Conservation (phyloP, 2,888 invertebrate genomes). For the Heliconius aoede region DNA sequence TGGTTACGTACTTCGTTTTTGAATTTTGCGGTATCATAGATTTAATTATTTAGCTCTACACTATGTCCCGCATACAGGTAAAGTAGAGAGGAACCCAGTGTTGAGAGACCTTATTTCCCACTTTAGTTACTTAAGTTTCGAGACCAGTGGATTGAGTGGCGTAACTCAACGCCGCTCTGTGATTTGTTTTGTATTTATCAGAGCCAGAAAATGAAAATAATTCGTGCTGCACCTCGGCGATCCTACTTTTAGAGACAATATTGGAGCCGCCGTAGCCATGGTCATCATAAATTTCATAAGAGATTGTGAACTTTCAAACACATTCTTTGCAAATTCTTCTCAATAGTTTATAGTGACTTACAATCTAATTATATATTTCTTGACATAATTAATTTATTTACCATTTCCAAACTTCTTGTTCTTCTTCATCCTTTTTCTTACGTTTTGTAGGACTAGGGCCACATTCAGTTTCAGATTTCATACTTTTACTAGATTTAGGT, state of each 20-base stretch:
- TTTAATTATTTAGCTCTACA: not conserved
- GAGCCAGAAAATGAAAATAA: no score
- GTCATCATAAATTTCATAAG: no score
- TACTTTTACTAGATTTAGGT: conserved; percentile 62
- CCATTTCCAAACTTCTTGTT: conserved; percentile 96
- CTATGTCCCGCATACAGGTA: not conserved
- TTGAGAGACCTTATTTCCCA: not conserved
- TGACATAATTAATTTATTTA: conserved; percentile 66
- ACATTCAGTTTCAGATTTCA: conserved; percentile 65
- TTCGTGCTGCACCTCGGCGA: no score
- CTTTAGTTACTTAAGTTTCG: not conserved
- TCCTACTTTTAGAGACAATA: no score
- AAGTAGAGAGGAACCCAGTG: not conserved
- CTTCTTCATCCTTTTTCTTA: conserved; percentile 92
- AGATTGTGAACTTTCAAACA: not conserved
- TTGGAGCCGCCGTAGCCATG: no score
- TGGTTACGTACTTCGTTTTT: not conserved
- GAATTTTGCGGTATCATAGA: not conserved
- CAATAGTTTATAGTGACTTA: not conserved
- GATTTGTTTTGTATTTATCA: no score
- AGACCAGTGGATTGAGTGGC: not conserved
- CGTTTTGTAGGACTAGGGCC: conserved; percentile 84
- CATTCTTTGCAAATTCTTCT: not conserved
- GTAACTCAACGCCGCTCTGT: not conserved
- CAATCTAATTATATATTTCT: not conserved